These are phyloP conservation scores for Montipora efflorescens DNA, from an alignment of 64 coral and sea anemone species.

Conservation along the genomic window DNA sequence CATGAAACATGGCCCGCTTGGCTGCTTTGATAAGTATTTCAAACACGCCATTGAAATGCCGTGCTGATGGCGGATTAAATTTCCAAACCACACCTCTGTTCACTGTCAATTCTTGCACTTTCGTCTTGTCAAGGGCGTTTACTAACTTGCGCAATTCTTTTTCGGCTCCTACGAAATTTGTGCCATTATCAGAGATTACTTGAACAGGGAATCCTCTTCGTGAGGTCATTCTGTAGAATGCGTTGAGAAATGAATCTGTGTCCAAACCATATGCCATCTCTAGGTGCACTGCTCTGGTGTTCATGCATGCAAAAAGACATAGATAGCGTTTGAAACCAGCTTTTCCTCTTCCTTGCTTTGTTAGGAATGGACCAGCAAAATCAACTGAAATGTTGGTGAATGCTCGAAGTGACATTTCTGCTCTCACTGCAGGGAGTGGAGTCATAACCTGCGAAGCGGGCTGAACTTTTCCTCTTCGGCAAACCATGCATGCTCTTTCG, in stretches of 20 bases:
- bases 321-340: slow-evolving; percentile 11
- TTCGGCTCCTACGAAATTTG: slow-evolving; percentile 31
- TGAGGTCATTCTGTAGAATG: not conserved
- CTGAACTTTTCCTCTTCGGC: no score
- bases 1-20: slow-evolving; percentile 9
- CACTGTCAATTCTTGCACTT: slow-evolving; percentile 32
- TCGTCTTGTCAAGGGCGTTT: slow-evolving; percentile 26
- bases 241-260: no score
- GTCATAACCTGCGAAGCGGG: no score
- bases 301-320: slow-evolving; percentile 16
- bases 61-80: slow-evolving; percentile 50
- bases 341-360: slow-evolving; percentile 56
- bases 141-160: slow-evolving; percentile 16
- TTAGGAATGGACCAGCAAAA: slow-evolving; percentile 40
- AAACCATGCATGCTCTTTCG: no score
- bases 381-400: not conserved
- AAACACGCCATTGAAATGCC: slow-evolving; percentile 28
- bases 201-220: not conserved
- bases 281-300: slow-evolving; percentile 17
- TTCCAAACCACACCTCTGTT: slow-evolving; percentile 8
- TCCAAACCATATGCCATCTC: no score
- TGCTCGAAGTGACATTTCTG: no score
- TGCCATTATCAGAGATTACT: slow-evolving; percentile 38
- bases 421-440: no score
- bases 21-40: slow-evolving; percentile 26